Percentiles rank a stretch among this genome's conserved stretches.
Evolutionary conservation across 2,888 invertebrate species (phyloP).

Genomic region (Drosophila fungiperda): DNA sequence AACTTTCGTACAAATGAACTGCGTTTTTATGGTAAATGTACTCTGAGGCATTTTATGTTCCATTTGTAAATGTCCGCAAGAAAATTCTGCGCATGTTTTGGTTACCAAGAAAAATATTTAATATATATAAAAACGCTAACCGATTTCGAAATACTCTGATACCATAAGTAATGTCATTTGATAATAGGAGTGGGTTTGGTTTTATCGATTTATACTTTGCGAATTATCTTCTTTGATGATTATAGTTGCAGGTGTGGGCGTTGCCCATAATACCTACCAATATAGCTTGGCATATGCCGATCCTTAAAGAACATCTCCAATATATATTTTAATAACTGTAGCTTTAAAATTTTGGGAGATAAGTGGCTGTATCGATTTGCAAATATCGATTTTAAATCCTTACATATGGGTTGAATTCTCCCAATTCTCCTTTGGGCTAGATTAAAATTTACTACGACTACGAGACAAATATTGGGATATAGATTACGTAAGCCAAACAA

Average conservation of each 20-base stretch:
- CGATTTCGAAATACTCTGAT: neutral
- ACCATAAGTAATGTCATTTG: neutral
- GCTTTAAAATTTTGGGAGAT: neutral
- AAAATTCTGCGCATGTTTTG: neutral
- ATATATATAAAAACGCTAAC: neutral
- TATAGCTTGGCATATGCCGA: too few relatives aligned
- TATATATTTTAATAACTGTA: neutral
- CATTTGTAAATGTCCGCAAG: neutral
- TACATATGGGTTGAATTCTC: too few relatives aligned
- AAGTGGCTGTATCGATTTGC: neutral
- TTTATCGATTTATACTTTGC: neutral
- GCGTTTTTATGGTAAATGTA: neutral
- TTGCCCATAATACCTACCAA: too few relatives aligned
- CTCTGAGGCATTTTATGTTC: neutral
- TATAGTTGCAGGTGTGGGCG: too few relatives aligned
- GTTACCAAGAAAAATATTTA: neutral
- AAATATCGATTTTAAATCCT: neutral
- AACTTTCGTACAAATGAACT: neutral
- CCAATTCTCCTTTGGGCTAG: too few relatives aligned
- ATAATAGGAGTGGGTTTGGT: neutral
- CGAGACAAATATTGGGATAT: neutral
- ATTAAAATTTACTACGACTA: neutral
- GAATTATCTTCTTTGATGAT: too few relatives aligned
- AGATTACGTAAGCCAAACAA: neutral
- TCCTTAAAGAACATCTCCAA: too few relatives aligned